Conservation (phyloP, 2,797 vertebrate species). For the Paguma larvata region DNA sequence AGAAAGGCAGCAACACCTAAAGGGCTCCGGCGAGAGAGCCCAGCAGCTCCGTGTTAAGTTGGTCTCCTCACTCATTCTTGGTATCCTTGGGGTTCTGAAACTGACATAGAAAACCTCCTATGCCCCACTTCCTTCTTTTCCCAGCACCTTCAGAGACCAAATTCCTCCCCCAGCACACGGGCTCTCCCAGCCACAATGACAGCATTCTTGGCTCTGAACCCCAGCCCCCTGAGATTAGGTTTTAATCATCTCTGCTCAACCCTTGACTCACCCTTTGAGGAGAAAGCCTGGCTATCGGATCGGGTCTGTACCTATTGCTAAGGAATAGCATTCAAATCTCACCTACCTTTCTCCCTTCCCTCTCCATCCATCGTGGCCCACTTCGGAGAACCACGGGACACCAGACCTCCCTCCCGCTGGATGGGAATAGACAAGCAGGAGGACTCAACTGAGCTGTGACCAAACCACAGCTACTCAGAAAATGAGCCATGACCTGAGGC, state of each 20-base stretch:
- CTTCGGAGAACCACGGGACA: background rate
- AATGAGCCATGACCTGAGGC: background rate
- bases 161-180: background rate
- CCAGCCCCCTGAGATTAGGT: background rate
- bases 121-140: background rate
- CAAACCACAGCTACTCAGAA: background rate
- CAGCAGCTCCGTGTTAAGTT: no score
- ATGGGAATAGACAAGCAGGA: background rate
- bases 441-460: background rate
- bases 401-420: background rate
- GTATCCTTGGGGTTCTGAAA: background rate
- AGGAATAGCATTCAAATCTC: background rate
- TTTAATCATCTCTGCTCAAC: background rate
- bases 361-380: no score
- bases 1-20: background rate
- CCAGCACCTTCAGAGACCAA: background rate
- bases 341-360: background rate
- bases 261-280: background rate
- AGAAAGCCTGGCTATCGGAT: background rate
- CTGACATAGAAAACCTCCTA: background rate
- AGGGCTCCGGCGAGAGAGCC: background rate
- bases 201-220: background rate
- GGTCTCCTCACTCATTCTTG: background rate
- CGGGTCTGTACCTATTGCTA: background rate
- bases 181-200: no score